Conservation (phyloP, 2,888 invertebrate genomes). For the Coecobrya sp. region DNA sequence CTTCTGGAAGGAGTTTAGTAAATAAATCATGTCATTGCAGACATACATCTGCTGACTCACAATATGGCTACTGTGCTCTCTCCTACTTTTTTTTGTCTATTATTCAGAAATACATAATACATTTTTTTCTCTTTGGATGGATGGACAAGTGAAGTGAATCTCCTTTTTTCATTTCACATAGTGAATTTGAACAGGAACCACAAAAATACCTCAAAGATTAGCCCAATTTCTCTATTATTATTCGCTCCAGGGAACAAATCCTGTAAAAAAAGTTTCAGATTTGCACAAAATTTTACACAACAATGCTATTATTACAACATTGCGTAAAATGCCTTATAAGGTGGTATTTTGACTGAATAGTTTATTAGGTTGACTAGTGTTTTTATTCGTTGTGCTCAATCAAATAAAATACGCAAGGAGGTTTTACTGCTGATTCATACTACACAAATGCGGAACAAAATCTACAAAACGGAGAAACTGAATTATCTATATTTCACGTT, state of each 20-base stretch:
- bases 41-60: conserved; percentile 41
- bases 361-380: background rate
- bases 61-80: background rate
- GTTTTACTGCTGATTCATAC: conserved; percentile 8
- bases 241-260: background rate
- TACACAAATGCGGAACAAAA: background rate
- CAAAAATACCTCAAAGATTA: conserved; percentile 46
- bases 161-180: conserved; percentile 35
- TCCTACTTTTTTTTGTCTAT: conserved; percentile 16
- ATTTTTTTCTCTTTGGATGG: conserved; percentile 46
- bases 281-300: conserved; percentile 7
- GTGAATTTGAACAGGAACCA: conserved; percentile 43
- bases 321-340: background rate
- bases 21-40: conserved; percentile 79
- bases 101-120: conserved; percentile 65
- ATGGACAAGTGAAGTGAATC: conserved; percentile 55
- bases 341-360: background rate
- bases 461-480: background rate
- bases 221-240: conserved; percentile 32
- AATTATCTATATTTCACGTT: background rate
- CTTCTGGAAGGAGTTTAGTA: conserved; percentile 62
- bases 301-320: background rate
- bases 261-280: background rate
- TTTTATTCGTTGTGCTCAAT: conserved; percentile 41
- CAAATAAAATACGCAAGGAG: conserved; percentile 25